Conservation (phyloP, 1,140 invertebrate genomes). For the Trichogramma pretiosum region DNA sequence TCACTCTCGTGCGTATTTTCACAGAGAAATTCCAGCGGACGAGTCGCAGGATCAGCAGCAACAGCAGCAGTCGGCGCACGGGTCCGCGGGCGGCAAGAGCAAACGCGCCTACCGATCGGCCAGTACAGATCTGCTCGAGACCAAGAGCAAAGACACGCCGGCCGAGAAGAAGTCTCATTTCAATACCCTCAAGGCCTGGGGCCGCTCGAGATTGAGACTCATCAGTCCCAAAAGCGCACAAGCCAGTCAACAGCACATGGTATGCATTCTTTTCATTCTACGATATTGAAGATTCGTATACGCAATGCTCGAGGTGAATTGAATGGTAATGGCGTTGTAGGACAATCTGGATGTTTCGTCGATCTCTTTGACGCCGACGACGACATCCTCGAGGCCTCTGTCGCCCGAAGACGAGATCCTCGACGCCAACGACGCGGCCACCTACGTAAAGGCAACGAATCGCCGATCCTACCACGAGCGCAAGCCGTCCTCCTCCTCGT, state of each 20-base stretch:
- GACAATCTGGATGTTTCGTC: not conserved
- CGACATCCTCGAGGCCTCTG: slow-evolving; percentile 8
- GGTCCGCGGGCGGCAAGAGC: slow-evolving; percentile 29
- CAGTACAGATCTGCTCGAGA: slow-evolving; percentile 46
- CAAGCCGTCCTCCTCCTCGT: slow-evolving; percentile 68
- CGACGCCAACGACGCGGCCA: not conserved
- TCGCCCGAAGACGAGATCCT: slow-evolving; percentile 28
- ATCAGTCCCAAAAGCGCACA: slow-evolving; percentile 53
- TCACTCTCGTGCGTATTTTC: no score
- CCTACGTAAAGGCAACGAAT: no score
- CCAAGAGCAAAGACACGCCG: slow-evolving; percentile 45
- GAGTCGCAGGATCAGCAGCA: slow-evolving; percentile 52
- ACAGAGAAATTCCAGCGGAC: slow-evolving; percentile 51
- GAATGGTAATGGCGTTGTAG: not conserved
- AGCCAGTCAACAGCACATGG: slow-evolving; percentile 17
- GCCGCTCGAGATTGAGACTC: slow-evolving; percentile 63
- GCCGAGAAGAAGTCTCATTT: slow-evolving; percentile 65
- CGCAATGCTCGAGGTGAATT: not conserved
- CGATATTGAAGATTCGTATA: no score
- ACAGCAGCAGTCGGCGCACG: no score
- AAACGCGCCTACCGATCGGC: slow-evolving; percentile 58
- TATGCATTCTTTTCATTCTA: not conserved
- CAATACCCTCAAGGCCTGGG: slow-evolving; percentile 74
- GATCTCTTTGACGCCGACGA: not conserved
- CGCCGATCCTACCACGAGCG: slow-evolving; percentile 50